Conservation (phyloP, 2,797 vertebrate species). For the Hypotaenidia okinawae region DNA sequence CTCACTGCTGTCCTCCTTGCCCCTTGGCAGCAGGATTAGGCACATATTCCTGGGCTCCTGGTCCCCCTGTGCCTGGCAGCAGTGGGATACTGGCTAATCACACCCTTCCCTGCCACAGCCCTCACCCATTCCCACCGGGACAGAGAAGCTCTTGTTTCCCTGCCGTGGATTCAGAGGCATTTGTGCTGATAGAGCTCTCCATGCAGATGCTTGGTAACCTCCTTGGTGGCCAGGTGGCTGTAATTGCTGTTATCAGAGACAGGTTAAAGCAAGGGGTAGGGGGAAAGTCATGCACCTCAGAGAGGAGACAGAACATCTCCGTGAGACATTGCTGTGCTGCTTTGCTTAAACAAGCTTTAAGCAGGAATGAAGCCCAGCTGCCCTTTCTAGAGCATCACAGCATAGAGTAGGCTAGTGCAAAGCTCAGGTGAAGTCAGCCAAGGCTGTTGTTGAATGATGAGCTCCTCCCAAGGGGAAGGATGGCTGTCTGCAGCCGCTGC, state of each 20-base stretch:
- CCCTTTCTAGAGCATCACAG: not conserved
- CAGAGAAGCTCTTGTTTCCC: not conserved
- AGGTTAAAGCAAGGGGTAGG: not conserved
- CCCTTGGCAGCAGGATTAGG: not conserved
- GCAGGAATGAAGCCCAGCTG: constrained; percentile 19
- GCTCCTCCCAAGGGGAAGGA: not conserved
- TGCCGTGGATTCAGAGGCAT: not conserved
- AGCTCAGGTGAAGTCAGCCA: not conserved
- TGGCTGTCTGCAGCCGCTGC: not conserved
- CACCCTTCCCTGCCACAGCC: not conserved
- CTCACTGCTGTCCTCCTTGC: not conserved
- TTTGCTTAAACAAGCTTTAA: not conserved
- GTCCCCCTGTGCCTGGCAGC: not conserved
- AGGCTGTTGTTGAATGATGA: constrained; percentile 15
- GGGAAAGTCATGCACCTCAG: not conserved
- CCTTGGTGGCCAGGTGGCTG: not conserved
- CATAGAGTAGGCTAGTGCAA: not conserved
- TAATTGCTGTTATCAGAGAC: not conserved
- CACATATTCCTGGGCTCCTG: not conserved
- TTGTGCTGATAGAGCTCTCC: not conserved
- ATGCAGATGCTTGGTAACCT: not conserved
- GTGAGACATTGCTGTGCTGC: not conserved
- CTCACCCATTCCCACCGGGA: not conserved
- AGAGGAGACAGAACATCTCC: not conserved
- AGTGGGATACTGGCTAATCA: not conserved